These are phyloP conservation scores for Drosophila vallismaia DNA, from an alignment of 2,888 invertebrate genomes.

Conservation along the genomic window DNA sequence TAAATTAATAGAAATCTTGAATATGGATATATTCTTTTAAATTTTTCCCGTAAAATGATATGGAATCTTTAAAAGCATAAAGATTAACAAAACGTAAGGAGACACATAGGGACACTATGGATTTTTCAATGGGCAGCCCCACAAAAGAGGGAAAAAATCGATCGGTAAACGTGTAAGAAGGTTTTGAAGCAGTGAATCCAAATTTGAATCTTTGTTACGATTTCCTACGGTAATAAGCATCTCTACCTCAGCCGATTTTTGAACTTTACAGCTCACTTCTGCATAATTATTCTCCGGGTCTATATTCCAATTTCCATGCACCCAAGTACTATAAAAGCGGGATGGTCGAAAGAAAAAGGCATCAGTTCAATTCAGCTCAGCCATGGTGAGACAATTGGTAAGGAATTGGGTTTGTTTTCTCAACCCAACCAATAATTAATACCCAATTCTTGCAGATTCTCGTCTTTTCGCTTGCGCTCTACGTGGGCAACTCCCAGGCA, in stretches of 20 bases:
- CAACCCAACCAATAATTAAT: background rate
- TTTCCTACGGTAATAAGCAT: constrained; percentile 11
- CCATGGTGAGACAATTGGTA: constrained; percentile 45
- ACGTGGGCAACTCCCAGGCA: constrained; percentile 29
- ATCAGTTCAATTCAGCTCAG: constrained; percentile 33
- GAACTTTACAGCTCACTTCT: constrained; percentile 13
- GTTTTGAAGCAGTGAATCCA: background rate
- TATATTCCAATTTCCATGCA: constrained; percentile 19
- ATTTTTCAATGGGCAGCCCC: too few species aligned
- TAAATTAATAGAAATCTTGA: too few species aligned
- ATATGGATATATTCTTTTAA: too few species aligned
- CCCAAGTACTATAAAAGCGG: constrained; percentile 39
- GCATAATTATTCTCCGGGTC: constrained; percentile 7
- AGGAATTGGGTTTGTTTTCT: background rate
- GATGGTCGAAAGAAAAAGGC: background rate
- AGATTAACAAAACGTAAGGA: too few species aligned
- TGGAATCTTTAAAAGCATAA: too few species aligned
- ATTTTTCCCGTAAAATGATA: too few species aligned
- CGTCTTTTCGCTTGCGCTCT: constrained; percentile 29
- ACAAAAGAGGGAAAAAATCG: too few species aligned
- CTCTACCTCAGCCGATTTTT: constrained; percentile 11
- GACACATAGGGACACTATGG: too few species aligned
- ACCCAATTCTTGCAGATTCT: constrained; percentile 31
- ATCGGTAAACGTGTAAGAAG: too few species aligned
- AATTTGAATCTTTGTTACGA: constrained; percentile 5